Base-by-base conservation (phyloP, 2,113 vertebrate species). In the Cyphomyrus discorhynchus region DNA sequence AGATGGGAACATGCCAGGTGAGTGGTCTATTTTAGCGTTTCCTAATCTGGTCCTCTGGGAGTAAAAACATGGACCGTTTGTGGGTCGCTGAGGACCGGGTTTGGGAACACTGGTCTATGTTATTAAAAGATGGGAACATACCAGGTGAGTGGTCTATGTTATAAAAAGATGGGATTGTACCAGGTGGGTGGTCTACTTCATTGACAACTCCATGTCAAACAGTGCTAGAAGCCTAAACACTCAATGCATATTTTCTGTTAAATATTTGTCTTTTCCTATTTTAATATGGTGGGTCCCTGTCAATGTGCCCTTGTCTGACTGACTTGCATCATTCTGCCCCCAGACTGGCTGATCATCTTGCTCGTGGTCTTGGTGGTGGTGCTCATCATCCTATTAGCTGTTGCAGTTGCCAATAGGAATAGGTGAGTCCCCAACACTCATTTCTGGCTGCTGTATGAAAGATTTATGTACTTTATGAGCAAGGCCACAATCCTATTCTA, bases 311-410 rank as follows among this genome's bases (percentile, higher is more conserved):
- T n/a, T 15, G 10, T 86, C 85, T 80, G 39, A 53, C 66, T 80
- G 31, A 62, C n/a, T 42, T 49, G 11, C 74, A 90, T 87, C 17
- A 91, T 88, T 92, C 46, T 91, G 46, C 84, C 52, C 91, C 3
- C 89, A 96, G 96, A 94, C 90, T 96, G 94, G 96, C 88, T 95
- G 89, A 88, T 96, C 9, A 93, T 96, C 86, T 0, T 95, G 4
- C 0, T 24, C 6, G 93, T 94, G 56, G 85, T 96, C 21, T 56
- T 93, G 50, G 91, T 92, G 21, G 91, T 96, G 15, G 74, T 53
- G 66, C 88, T 84, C 35, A 92, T 96, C 89, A 46, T 96, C 21
- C 52, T 95, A 3, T 45, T 94, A 9, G 95, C 93, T 85, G 91
- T 24, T 31, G 91, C 39, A 42, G 89, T 95, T 17, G 93, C 89